Base-by-base conservation (phyloP, 2,797 vertebrate genomes). In the Enteromius afrohamiltoni region DNA sequence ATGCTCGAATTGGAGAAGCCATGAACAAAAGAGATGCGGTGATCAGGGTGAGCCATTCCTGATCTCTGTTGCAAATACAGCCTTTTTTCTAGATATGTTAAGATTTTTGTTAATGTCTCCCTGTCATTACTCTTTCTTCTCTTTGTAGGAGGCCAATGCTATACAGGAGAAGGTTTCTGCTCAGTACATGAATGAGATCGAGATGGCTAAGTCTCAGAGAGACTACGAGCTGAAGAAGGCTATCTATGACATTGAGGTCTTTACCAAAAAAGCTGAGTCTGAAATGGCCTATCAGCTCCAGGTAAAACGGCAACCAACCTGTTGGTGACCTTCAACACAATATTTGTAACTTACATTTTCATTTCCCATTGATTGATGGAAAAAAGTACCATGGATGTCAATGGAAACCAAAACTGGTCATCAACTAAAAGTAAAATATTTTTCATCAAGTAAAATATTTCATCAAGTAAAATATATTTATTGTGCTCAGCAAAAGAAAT, bases 221-320 rank as follows among this genome's bases (percentile, higher is more conserved):
- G 96, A 98, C 92, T 98, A 94, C 0, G 96, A 98, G 88, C 93
- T 98, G 91, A 97, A 98, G 90, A 98, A 97, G 85, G 96, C 96
- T 0, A 86, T 93, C 0, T 97, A 97, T 0, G 97, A 98, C 87
- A 92, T 96, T 0, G 96, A 98, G 89, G 96, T 97, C 77, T 95
- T 96, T 94, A 97, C 95, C 0, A 96, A 96, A 91, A 96, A 96
- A 74, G 97, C 96, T 0, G 96, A 97, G 90, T 96, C 96, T 0
- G 97, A 98, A 90, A 93, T 98, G 92, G 97, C 97, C 76, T 97
- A 96, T 80, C 96, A 97, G 88, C 94, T 97, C 29, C 97, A 97
- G 96, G 97, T 97, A 85, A 84, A 71, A 37, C n/a, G 26, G 34
- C 55, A 80, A 17, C 14, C 14, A 69, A 47, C 5, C n/a, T 16